Base-by-base conservation (phyloP, 2,888 invertebrate species). In the Artemia sp. region DNA sequence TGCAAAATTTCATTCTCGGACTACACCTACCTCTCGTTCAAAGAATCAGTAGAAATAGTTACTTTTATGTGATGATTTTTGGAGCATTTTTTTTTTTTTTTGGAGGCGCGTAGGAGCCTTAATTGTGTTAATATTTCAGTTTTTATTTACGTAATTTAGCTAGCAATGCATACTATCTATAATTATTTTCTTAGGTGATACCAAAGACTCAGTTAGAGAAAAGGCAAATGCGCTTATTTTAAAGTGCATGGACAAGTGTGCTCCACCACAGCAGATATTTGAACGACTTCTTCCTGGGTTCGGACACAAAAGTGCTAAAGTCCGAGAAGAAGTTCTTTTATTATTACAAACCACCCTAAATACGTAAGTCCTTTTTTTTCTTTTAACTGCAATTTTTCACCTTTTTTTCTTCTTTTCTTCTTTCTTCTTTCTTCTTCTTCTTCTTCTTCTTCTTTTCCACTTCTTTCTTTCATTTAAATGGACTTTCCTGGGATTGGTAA, bases 231-330 rank as follows among this genome's bases (percentile, higher is more conserved):
- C 86, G 72, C 79, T 89, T 72, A 79, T 90, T 73, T 80, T 86
- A 72, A 87, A 86, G 77, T 79, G 89, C 73, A 84, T 89, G 82
- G 86, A 87, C 78, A 85, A 85, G 72, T 86, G 87, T 72, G 79
- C 85, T 74, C 78, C 82, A 72, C 86, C 85, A 72, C 87, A 89
- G 78, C 81, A 82, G 74, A 81, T 90, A 71, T 82, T 89, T 74
- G 90, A 91, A 74, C 85, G 86, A 77, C 80, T 90, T 71, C 81
- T 82, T 68, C 83, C 83, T 69, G 85, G 86, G 24, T 84, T 93
- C 76, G 83, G 84, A 74, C 94, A 95, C 81, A 94, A 94, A 81
- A 92, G 94, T 78, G 87, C 91, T 75, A 91, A 92, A 81, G 88
- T 95, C 52, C 80, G 93, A 70, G 93, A 95, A 77, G 94, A 94